Evolutionary conservation across 2,888 invertebrate species (phyloP).

Genomic region (Calameuta idolon): DNA sequence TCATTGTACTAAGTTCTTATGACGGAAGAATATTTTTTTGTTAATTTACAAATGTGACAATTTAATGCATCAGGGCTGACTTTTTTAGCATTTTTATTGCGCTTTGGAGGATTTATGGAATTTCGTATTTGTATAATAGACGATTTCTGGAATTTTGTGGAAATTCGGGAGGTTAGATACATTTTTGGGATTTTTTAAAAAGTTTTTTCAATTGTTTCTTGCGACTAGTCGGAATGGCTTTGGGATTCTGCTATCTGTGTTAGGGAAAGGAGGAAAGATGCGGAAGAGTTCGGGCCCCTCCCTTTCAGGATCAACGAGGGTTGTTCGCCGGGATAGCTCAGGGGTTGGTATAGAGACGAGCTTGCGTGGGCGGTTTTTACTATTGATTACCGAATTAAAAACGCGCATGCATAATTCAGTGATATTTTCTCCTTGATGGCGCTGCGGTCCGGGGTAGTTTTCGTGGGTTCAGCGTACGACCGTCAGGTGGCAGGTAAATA

Average conservation of each 20-base stretch:
- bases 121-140: not conserved
- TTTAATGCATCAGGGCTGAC: not conserved
- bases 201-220: not conserved
- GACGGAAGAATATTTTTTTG: not conserved
- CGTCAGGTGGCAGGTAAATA: not conserved
- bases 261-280: not conserved
- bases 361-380: slow-evolving; percentile 58
- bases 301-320: slow-evolving; percentile 39
- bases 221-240: not conserved
- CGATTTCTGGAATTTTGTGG: not conserved
- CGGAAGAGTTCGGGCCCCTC: slow-evolving; percentile 35
- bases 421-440: slow-evolving; percentile 31
- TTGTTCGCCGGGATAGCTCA: slow-evolving; percentile 42
- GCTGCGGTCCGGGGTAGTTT: slow-evolving; percentile 11
- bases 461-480: not conserved
- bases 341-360: slow-evolving; percentile 40
- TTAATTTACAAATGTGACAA: not conserved
- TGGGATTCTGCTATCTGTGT: not conserved
- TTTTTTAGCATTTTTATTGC: not conserved
- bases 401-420: slow-evolving; percentile 64
- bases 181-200: not conserved
- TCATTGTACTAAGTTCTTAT: no score
- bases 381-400: slow-evolving; percentile 65
- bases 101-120: not conserved
- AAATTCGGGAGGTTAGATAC: not conserved